Percentiles rank a stretch among this genome's conserved stretches.
phyloP scores from a whole-genome alignment of 2,888 invertebrate genomes.

The Mechanitis messenoides region DNA sequence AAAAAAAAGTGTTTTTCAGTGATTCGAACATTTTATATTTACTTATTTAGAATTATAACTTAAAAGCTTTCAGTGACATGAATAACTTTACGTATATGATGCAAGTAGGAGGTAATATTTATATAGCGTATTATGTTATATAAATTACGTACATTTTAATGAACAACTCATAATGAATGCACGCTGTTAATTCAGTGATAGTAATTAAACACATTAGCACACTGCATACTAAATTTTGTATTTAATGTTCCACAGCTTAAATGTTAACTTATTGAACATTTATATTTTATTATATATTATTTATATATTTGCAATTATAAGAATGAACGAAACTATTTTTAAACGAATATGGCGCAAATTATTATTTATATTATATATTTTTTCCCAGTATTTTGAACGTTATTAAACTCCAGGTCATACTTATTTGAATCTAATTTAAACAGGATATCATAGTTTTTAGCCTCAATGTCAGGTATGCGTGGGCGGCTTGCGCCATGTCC shows the following conservation, averaged over 20 bases:
- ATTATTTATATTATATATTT: no score
- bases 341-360: no score
- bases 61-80: not conserved
- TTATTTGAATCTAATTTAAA: no score
- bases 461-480: slow-evolving; percentile 24
- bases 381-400: no score
- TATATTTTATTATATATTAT: no score
- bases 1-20: no score
- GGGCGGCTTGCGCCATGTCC: slow-evolving; percentile 33
- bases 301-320: no score
- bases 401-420: no score
- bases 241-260: no score
- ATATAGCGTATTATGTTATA: slow-evolving; percentile 15
- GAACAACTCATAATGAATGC: slow-evolving; percentile 15
- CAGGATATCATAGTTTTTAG: slow-evolving; percentile 6
- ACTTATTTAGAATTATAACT: not conserved
- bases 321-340: no score
- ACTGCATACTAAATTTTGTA: slow-evolving; percentile 10
- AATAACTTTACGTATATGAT: slow-evolving; percentile 2
- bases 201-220: slow-evolving; percentile 11
- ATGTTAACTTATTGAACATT: no score
- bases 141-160: slow-evolving; percentile 18
- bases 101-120: slow-evolving; percentile 16
- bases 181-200: slow-evolving; percentile 12
- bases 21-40: no score